These are phyloP conservation scores for Pholis gunnellus DNA, from an alignment of 2,113 vertebrate genomes.

Conservation along the genomic window DNA sequence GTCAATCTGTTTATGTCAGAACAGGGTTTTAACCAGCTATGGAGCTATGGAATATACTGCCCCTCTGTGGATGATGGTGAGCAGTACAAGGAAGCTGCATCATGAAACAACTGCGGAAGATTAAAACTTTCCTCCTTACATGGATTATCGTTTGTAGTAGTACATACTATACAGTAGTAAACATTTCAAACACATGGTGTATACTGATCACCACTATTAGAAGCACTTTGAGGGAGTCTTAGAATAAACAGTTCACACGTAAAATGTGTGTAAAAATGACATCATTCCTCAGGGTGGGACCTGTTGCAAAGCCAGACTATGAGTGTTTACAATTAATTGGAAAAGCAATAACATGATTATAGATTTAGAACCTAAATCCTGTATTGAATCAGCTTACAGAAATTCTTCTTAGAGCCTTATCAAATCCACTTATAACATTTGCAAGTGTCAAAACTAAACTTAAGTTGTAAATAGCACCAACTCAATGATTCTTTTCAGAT, in stretches of 20 bases:
- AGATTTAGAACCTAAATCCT: too few relatives aligned
- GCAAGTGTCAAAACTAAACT: too few relatives aligned
- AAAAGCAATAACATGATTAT: too few relatives aligned
- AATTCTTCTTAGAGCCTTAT: too few relatives aligned
- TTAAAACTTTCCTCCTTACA: neutral
- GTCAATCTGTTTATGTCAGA: slow-evolving; percentile 74
- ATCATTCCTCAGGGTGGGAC: neutral
- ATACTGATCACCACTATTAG: neutral
- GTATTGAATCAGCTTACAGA: too few relatives aligned
- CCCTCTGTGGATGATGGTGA: slow-evolving; percentile 49
- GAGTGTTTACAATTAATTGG: neutral
- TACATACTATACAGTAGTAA: neutral
- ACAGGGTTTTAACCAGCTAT: slow-evolving; percentile 62
- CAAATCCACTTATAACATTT: too few relatives aligned
- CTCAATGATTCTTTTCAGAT: too few relatives aligned
- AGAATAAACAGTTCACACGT: neutral
- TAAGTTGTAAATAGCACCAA: too few relatives aligned
- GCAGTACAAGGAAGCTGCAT: slow-evolving; percentile 10
- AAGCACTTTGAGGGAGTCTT: too few relatives aligned
- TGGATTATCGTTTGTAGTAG: neutral
- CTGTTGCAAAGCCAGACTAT: neutral
- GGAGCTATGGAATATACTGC: slow-evolving; percentile 18
- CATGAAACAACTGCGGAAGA: neutral
- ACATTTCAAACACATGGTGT: neutral
- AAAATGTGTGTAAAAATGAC: neutral